Base-by-base conservation (phyloP, 2,888 invertebrate genomes). In the Geotrupes spiniger region DNA sequence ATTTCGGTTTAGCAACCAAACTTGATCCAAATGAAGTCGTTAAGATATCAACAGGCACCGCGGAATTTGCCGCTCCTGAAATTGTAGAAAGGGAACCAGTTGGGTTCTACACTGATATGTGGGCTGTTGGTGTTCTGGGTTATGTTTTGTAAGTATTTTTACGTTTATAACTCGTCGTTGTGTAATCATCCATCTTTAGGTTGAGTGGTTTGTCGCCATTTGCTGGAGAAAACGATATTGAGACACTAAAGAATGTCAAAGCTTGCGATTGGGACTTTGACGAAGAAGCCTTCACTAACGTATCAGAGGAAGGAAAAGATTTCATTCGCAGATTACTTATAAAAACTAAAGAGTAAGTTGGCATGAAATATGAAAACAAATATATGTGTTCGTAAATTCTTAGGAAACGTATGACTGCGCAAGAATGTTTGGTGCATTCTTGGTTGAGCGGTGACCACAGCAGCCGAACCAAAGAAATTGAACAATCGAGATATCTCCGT, bases 31-130 rank as follows among this genome's bases (percentile, higher is more conserved):
- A 96, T 74, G 96, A 98, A 71, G 87, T 95, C 15, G 98, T 99
- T 2, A 99, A 99, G 78, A 98, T 99, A 54, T 96, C 96, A 2
- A 98, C 98, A 0, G 98, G 98, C 49, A 99, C 99, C 0, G 98
- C 99, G 0, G 99, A 99, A 76, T 99, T 99, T 75, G 99, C 99
- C 1, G 97, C 99, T 31, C 99, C 99, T 0, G 99, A 99, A 80
- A 96, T 99, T 53, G 98, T 97, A 0, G 96, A 98, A 67, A 82
- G 97, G 10, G 97, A 99, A 72, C 94, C 98, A 0, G 98, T 99
- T 52, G 99, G 99, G 45, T 99, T 99, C 80, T 99, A 98, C 77
- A 99, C 99, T 0, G 99, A 99, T 71, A 99, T 99, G 99, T 99
- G 99, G 99, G 97, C 98, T 26, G 89, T 96, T 25, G 99, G 99